phyloP scores from a whole-genome alignment of 2,797 vertebrate genomes.

The Garrulus glandarius region DNA sequence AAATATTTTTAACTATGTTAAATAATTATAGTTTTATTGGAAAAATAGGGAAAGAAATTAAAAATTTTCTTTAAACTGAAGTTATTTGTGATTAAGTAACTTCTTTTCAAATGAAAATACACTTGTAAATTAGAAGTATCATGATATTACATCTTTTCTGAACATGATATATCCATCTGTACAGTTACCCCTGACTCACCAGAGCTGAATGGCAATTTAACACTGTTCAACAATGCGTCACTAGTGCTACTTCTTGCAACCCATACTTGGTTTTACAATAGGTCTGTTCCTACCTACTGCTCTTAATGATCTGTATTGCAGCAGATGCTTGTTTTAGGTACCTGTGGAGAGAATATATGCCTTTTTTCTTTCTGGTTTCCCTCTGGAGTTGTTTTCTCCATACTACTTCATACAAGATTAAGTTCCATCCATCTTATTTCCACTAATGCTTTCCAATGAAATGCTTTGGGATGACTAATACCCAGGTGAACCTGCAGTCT shows the following conservation, averaged over 20 bases:
- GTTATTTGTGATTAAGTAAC: background rate
- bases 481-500: background rate
- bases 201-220: background rate
- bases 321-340: background rate
- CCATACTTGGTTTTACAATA: background rate
- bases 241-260: background rate
- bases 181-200: background rate
- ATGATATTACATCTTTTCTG: background rate
- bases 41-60: conserved; percentile 39
- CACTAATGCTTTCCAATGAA: background rate
- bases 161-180: background rate
- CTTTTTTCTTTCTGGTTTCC: background rate
- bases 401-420: background rate
- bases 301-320: background rate
- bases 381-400: background rate
- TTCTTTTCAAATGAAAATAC: background rate
- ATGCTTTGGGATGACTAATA: background rate
- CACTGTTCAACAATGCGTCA: background rate
- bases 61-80: conserved; percentile 6
- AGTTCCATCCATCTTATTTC: background rate
- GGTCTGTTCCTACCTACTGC: background rate
- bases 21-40: conserved; percentile 45
- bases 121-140: background rate
- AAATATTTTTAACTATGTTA: conserved; percentile 47
- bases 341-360: background rate